Evolutionary conservation across 2,113 vertebrate species (phyloP), one percentile per base, ranked within the genome.

Genomic region (Paradisaea rubra): DNA sequence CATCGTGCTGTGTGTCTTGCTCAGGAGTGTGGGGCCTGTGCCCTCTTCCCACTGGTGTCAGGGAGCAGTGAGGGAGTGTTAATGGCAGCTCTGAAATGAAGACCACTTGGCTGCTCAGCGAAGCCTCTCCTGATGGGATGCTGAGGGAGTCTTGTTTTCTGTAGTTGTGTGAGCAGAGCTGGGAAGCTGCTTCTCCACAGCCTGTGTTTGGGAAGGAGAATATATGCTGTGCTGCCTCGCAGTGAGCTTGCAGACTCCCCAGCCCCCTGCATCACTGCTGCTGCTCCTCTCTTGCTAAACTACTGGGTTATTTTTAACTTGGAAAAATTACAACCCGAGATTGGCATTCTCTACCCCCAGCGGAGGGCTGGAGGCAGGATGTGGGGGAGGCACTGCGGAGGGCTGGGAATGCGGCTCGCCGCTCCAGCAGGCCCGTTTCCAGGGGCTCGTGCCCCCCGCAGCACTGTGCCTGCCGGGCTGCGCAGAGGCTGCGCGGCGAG

Each of bases 281-380:
- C 69, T 70, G 76, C 78, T 87, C 69, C 41, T 64, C 69, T 93
- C 73, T 50, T 59, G 47, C 65, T 76, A 37, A 94, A 84, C 91
- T 88, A 57, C 82, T 9, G 44, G 39, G 89, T 81, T 96, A 91
- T 96, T 95, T 96, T 97, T 95, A 91, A 91, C 91, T 95, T 90
- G 95, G 81, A 95, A 89, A 86, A 94, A 95, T 96, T 77, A 84
- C 92, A 94, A 37, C 61, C 61, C 49, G 13, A 57, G 93, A 79
- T 94, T 94, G 82, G 87, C 88, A 94, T 95, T 81, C 81, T 54
- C 59, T 90, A 45, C 91, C 94, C 83, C 80, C 83, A 57, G 81
- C 1, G 16, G 86, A 66, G 86, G 89, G 85, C 93, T 96, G 89
- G 89, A 91, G 91, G 93, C 90, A 91, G 92, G 84, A 44, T 93